Conservation (phyloP, 2,797 vertebrate genomes). For the Chelonia mydas region DNA sequence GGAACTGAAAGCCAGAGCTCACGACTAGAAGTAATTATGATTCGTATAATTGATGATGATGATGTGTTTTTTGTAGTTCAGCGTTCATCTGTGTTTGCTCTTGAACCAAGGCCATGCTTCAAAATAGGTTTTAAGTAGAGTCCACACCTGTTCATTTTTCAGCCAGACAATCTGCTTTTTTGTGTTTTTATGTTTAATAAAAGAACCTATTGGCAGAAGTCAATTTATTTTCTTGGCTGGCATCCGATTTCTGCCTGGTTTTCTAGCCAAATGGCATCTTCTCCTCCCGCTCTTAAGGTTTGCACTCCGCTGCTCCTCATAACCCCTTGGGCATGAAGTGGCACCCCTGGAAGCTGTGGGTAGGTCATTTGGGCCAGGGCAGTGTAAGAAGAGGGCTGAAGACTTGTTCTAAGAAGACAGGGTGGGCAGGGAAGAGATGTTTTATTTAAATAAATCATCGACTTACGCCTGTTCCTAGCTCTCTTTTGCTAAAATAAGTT, state of each 20-base stretch:
- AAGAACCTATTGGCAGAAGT: conserved; percentile 17
- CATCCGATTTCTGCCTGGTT: conserved; percentile 37
- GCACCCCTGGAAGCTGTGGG: conserved; percentile 6
- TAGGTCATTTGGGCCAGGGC: background rate
- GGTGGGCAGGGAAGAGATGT: background rate
- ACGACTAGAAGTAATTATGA: background rate
- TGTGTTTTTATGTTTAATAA: conserved; percentile 7
- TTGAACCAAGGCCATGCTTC: conserved; percentile 42
- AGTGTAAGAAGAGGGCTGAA: background rate
- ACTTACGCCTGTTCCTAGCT: background rate
- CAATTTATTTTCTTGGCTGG: conserved; percentile 36
- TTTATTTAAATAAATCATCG: background rate
- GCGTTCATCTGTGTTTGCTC: background rate
- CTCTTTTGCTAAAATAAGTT: background rate
- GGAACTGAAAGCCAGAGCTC: background rate
- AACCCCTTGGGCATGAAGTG: background rate
- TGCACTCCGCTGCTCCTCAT: conserved; percentile 41
- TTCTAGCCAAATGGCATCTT: conserved; percentile 20
- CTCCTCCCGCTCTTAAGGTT: conserved; percentile 1
- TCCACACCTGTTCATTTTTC: conserved; percentile 64
- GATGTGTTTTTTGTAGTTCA: conserved; percentile 36
- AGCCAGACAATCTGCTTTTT: conserved; percentile 63
- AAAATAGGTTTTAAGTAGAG: conserved; percentile 51
- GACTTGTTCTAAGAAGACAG: background rate
- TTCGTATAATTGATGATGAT: background rate